These are phyloP conservation scores for Psittacula echo DNA, from an alignment of 2,797 vertebrate species.

Conservation along the genomic window DNA sequence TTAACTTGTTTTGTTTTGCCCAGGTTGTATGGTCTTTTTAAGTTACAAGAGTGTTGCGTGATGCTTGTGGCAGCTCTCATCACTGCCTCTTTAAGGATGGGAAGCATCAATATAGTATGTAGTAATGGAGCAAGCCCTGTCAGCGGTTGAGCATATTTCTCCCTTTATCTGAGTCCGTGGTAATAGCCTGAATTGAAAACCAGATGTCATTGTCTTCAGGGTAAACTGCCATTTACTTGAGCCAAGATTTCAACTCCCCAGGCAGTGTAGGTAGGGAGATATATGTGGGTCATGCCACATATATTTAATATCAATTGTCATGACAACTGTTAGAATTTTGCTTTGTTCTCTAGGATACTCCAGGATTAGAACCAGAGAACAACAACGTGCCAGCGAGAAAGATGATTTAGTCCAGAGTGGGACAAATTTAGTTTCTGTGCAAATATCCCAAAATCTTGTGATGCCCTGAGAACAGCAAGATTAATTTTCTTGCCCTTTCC, in stretches of 20 bases:
- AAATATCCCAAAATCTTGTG: not conserved
- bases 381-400: rapidly evolving
- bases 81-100: not conserved
- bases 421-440: not conserved
- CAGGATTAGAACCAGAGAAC: not conserved
- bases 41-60: not conserved
- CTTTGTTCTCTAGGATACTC: not conserved
- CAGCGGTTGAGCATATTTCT: not conserved
- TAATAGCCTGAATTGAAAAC: not conserved
- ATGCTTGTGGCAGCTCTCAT: not conserved
- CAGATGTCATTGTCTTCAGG: not conserved
- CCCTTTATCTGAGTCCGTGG: not conserved
- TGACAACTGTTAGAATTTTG: not conserved
- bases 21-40: not conserved
- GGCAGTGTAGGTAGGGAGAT: not conserved
- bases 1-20: not conserved
- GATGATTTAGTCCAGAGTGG: rapidly evolving
- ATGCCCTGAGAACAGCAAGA: not conserved
- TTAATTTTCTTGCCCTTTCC: slow-evolving; percentile 9
- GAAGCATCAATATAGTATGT: not conserved
- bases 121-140: not conserved
- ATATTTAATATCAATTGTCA: not conserved
- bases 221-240: not conserved
- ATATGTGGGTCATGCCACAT: not conserved
- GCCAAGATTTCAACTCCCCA: not conserved